Base-by-base conservation (phyloP, 2,888 invertebrate species). In the Corbicula japonica region DNA sequence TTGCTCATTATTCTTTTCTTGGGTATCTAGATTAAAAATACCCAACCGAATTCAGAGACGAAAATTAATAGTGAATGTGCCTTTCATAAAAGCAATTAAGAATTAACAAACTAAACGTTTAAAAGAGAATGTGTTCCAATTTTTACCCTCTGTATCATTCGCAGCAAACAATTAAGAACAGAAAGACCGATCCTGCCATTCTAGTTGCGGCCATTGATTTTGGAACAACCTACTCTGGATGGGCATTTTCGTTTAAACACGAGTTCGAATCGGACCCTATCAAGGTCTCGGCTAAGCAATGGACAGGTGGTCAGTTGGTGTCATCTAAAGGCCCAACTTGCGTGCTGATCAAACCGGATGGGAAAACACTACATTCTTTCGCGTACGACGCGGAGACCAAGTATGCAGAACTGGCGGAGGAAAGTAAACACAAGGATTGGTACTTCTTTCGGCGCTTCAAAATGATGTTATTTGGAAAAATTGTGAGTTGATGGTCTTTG, bases 371-470 rank as follows among this genome's bases (percentile, higher is more conserved):
- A 18, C 66, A 75, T 52, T 61, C 77, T 15, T 82, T 82, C 32
- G 81, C 75, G 2, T 82, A 75, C 44, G 81, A 82, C 0, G 81
- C 81, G n/a, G 81, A 82, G 41, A 71, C 62, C 4, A 75, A 78
- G 46, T 82, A 82, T 52, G 75, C 78, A 5, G 69, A 68, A n/a
- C 56, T 82, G 21, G 74, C 81, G 1, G 77, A 82, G 23, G 58
- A 63, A 2, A 38, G 56, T 6, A 32, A 62, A 32, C 81, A 82
- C 58, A 56, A 72, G 26, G 44, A 56, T 28, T 82, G 75, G 75
- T 82, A 75, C 34, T 82, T 58, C 63, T 82, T 78, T 50, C 62
- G 48, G 62, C 62, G 78, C 1, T 82, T 82, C 58, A 82, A 82
- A 60, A 82, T 82, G 81, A 44, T 68, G 46, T 63, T 82, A 4